Evolutionary conservation across 2,888 invertebrate species (phyloP).

Genomic region (Agelastica alni): DNA sequence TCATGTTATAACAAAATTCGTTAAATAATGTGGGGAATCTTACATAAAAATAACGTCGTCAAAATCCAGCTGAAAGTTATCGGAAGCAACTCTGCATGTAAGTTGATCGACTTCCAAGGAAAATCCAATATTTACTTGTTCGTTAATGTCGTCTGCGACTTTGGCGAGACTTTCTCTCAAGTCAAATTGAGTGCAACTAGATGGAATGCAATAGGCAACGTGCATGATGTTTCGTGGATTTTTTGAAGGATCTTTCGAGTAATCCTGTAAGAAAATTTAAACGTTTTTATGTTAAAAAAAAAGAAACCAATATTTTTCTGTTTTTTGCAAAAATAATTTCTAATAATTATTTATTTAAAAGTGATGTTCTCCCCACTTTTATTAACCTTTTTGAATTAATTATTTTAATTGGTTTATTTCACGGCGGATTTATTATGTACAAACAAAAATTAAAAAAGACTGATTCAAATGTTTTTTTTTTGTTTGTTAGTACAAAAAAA

Average conservation of each 20-base stretch:
- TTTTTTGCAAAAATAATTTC: too few relatives aligned
- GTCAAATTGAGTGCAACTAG: slow-evolving; percentile 60
- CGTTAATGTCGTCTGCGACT: slow-evolving; percentile 29
- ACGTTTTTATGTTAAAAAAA: not conserved
- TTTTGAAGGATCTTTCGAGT: slow-evolving; percentile 24
- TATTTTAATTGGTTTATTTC: too few relatives aligned
- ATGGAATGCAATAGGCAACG: slow-evolving; percentile 67
- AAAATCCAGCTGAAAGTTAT: slow-evolving; percentile 8
- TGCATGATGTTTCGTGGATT: slow-evolving; percentile 51
- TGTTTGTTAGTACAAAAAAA: too few relatives aligned
- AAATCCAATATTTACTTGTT: slow-evolving; percentile 25
- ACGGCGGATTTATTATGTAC: too few relatives aligned
- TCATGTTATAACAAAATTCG: too few relatives aligned
- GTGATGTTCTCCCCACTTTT: too few relatives aligned
- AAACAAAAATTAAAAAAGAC: too few relatives aligned
- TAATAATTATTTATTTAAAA: too few relatives aligned
- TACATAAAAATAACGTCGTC: slow-evolving; percentile 36
- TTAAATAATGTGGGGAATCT: too few relatives aligned
- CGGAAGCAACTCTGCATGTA: slow-evolving; percentile 30
- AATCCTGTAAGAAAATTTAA: slow-evolving; percentile 27
- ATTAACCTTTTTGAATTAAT: too few relatives aligned
- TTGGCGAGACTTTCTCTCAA: slow-evolving; percentile 52
- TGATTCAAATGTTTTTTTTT: too few relatives aligned
- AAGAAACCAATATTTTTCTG: too few relatives aligned
- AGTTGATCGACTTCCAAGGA: slow-evolving; percentile 27